Base-by-base conservation (phyloP, 2,797 vertebrate genomes). In the Clarias fuscus region DNA sequence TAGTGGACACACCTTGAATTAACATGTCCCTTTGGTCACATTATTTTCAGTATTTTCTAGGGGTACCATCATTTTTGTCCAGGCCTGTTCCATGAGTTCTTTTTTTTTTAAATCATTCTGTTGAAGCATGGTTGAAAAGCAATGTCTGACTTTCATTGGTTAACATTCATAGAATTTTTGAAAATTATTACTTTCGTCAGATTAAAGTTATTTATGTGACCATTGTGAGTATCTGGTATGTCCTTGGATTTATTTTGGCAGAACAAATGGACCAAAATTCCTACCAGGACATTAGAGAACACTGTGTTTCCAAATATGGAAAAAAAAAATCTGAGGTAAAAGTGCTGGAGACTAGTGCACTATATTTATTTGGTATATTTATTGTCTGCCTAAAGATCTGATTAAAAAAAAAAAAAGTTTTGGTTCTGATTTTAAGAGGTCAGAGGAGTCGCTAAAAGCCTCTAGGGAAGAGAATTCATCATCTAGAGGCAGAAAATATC, bases 381-480 rank as follows among this genome's bases (percentile, higher is more conserved):
- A 24, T 43, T 65, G 15, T 81, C 78, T 65, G 78, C 14, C 59
- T 64, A 5, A 43, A 64, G 59, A 48, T 81, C 37, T 20, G 0
- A 48, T 33, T 1, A 33, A 20, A 61, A 62, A 58, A 65, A 48
- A 65, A 59, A 53, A 27, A 48, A 65, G 40, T 81, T 81, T 27
- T 67, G 79, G 13, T n/a, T 65, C n/a, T 67, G 59, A 20, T 27
- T 48, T 81, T 81, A 53, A 53, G 58, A 48, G 84, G 64, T 71
- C 64, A 79, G 30, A 8, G 22, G 62, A 85, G 48, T 37, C 86
- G 43, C 81, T 77, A 43, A 79, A 83, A 86, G 65, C 37, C 65
- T 79, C 15, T 4, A 59, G 14, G 71, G 37, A 70, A 86, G 80
- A 84, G n/a, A 81, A 85, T 68, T 85, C 84, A 83, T 85, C 78